Base-by-base conservation (phyloP, 1,140 invertebrate genomes). In the Nylanderia fulva region DNA sequence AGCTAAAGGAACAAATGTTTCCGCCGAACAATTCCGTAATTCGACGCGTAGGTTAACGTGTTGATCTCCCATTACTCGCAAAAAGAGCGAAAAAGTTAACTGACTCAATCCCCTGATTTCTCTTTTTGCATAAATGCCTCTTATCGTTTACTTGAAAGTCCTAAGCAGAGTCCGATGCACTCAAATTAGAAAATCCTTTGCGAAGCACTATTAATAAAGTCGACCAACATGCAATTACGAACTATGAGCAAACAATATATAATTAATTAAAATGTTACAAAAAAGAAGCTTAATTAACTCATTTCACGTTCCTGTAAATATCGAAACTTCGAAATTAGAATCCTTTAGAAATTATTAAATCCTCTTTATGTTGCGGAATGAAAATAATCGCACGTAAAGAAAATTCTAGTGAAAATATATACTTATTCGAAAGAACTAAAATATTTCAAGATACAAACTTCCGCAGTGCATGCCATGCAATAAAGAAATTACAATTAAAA, bases 1-100 rank as follows among this genome's bases (percentile, higher is more conserved):
- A 68, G 61, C 45, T 58, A 58, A 72, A 58, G n/a, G 66, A 71
- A 58, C 54, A 60, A n/a, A 9, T 82, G 52, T 71, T 82, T 36
- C 60, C 13, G 5, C 39, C 33, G 52, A 82, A 82, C 64, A 27
- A 42, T 69, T 21, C 11, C 36, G 77, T 82, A 82, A 82, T 82
- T 58, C 66, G 66, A 58, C 66, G 77, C 77, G 77, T 58, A 18
- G 76, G 45, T 48, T 68, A 68, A 79, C 76, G 64, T 45, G 66
- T 42, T 82, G 77, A 72, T 82, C 36, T 82, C 66, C 27, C 18
- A 71, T 80, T 80, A 71, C 48, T 11, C 39, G 24, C 7, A 58
- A 45, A 72, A 27, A 52, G 52, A 18, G 58, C 13, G 4, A 58
- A 58, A 80, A n/a, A 36, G 52, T 69, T 42, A 45, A 52, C 42